phyloP scores from a whole-genome alignment of 2,797 vertebrate species.

The Cryptoprocta ferox region DNA sequence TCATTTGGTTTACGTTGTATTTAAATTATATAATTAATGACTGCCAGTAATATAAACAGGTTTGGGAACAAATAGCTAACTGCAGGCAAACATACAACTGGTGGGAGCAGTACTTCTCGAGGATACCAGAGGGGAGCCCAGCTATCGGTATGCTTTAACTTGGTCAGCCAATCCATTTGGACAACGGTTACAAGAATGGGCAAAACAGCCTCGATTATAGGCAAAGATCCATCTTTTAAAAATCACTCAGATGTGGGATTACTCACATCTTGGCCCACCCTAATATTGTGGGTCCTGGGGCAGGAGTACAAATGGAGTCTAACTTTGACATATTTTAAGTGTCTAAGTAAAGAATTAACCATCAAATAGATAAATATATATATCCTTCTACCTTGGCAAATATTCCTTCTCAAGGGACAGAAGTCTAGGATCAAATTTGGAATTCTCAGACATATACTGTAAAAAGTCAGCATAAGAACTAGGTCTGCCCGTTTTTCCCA shows the following conservation, averaged over 20 bases:
- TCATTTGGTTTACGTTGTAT: background rate
- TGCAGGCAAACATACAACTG: background rate
- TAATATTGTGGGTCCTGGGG: background rate
- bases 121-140: background rate
- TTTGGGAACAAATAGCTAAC: background rate
- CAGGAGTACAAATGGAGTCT: constrained; percentile 5
- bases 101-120: background rate
- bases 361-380: background rate
- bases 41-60: background rate
- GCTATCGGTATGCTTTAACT: background rate
- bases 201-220: background rate
- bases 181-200: background rate
- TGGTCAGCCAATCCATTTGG: background rate
- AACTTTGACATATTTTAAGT: background rate
- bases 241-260: background rate
- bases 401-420: background rate
- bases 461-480: background rate
- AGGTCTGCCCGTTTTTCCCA: background rate
- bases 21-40: background rate
- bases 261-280: background rate
- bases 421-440: background rate
- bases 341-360: background rate
- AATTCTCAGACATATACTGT: background rate
- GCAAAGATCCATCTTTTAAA: background rate
- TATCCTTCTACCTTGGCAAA: background rate